These are phyloP conservation scores for Indri indri DNA, from an alignment of 2,113 vertebrate species.

Conservation along the genomic window DNA sequence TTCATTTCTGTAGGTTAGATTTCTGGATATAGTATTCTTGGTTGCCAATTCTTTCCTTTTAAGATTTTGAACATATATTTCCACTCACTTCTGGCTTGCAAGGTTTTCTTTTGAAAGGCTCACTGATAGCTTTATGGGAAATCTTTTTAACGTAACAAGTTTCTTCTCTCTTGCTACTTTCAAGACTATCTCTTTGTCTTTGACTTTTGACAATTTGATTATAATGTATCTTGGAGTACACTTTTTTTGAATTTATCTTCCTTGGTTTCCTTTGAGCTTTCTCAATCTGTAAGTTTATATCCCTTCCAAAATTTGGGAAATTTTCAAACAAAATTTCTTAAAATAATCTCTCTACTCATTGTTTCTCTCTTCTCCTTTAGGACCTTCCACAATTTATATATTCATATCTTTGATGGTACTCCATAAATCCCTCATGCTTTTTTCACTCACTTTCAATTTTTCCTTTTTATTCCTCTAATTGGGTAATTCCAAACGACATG, in stretches of 20 bases:
- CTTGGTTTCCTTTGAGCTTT: background rate
- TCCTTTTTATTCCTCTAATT: background rate
- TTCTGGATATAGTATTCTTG: background rate
- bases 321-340: background rate
- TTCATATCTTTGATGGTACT: background rate
- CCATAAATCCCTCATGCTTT: background rate
- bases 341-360: background rate
- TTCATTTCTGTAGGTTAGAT: background rate
- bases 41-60: background rate
- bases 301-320: background rate
- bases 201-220: background rate
- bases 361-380: background rate
- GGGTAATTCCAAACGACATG: background rate
- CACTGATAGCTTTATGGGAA: background rate
- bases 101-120: background rate
- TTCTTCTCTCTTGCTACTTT: background rate
- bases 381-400: background rate
- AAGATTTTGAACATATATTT: background rate
- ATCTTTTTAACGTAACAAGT: background rate
- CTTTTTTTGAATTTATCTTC: background rate
- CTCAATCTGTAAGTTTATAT: background rate
- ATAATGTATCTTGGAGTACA: background rate
- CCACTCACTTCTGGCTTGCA: background rate
- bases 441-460: background rate
- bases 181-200: background rate